Conservation (phyloP, 30 jellyfish, hydroid and myxozoan species). For the Aurelia aurita region DNA sequence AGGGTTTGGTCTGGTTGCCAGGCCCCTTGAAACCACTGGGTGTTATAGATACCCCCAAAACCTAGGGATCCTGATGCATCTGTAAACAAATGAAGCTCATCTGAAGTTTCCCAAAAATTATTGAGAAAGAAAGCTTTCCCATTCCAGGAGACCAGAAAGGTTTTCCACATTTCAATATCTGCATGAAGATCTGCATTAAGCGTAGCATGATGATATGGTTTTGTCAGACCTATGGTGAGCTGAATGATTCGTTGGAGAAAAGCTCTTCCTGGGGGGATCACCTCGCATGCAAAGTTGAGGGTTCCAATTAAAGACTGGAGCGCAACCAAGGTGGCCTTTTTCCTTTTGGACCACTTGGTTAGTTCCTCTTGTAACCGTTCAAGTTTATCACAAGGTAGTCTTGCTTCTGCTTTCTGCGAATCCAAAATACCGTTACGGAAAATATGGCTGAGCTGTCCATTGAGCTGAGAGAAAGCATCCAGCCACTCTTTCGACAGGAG, state of each 20-base stretch:
- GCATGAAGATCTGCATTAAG: background rate
- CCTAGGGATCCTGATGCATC: too few relatives aligned
- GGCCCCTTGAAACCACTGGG: conserved; percentile 2
- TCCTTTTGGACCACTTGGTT: too few relatives aligned
- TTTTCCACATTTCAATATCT: background rate
- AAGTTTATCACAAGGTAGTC: too few relatives aligned
- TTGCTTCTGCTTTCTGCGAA: too few relatives aligned
- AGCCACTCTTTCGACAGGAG: too few relatives aligned
- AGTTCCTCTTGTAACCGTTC: too few relatives aligned
- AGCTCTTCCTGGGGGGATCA: background rate
- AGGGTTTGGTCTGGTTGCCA: background rate
- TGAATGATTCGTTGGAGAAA: background rate
- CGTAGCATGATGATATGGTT: background rate
- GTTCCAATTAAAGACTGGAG: background rate
- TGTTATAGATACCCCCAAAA: background rate
- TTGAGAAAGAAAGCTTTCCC: too few relatives aligned
- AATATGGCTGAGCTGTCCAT: too few relatives aligned
- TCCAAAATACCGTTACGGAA: too few relatives aligned
- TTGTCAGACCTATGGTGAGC: background rate
- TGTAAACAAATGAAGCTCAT: too few relatives aligned
- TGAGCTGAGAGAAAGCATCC: too few relatives aligned
- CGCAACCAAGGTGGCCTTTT: background rate
- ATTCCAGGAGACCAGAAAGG: background rate
- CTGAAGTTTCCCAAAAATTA: too few relatives aligned
- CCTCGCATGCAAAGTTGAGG: background rate